A percentile compares a stretch with the other conserved stretches of the same genome.
These are phyloP conservation scores for Gadus chalcogrammus DNA, from an alignment of 2,113 vertebrate species.

Conservation along the genomic window DNA sequence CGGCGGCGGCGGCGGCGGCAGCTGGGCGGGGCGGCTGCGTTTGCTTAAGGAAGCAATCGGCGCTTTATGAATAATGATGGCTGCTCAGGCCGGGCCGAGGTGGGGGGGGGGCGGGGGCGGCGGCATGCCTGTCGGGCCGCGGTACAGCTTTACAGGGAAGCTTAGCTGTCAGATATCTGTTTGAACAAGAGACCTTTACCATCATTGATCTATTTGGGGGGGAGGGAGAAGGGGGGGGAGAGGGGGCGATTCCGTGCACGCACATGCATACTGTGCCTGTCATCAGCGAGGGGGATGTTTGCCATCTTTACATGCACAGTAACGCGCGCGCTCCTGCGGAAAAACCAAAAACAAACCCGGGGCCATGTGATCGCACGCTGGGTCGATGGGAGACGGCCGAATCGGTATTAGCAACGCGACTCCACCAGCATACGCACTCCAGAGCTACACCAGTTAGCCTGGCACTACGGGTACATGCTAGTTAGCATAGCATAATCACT, in stretches of 20 bases:
- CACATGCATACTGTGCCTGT: conserved; percentile 20
- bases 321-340: background rate
- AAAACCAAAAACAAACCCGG: too few species aligned
- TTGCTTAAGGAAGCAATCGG: conserved; percentile 81
- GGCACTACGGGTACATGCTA: too few species aligned
- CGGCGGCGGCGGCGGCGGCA: conserved; percentile 58
- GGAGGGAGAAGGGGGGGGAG: too few species aligned
- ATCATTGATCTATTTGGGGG: conserved; percentile 16
- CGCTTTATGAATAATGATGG: conserved; percentile 84
- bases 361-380: too few species aligned
- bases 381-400: too few species aligned
- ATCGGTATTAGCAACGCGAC: too few species aligned
- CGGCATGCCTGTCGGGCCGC: conserved; percentile 51
- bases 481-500: too few species aligned
- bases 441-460: too few species aligned
- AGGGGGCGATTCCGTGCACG: background rate
- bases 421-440: too few species aligned
- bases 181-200: conserved; percentile 66
- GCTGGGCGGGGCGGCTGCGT: conserved; percentile 44
- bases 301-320: background rate
- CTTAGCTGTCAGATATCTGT: conserved; percentile 63
- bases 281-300: background rate
- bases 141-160: conserved; percentile 56
- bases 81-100: conserved; percentile 65
- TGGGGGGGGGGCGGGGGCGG: too few species aligned